Evolutionary conservation across 1,140 invertebrate genomes (phyloP).

Genomic region (Cotesia glomerata): DNA sequence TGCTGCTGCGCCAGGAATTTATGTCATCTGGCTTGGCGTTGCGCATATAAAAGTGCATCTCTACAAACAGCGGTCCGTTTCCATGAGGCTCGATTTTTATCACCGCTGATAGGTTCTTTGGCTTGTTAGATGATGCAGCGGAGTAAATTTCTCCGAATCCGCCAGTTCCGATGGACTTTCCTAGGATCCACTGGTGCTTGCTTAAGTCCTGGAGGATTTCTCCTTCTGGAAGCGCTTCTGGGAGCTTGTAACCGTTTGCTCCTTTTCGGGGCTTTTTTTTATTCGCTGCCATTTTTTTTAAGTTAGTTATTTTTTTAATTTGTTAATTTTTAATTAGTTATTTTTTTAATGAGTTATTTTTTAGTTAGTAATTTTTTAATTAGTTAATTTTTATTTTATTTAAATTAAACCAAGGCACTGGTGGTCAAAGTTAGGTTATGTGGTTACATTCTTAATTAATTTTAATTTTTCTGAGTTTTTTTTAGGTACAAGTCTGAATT

Average conservation of each 20-base stretch:
- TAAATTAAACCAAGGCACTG: too few species aligned
- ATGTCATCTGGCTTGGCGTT: constrained; percentile 83
- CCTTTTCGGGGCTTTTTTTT: constrained; percentile 64
- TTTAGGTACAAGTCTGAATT: too few species aligned
- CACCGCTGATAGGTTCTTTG: constrained; percentile 62
- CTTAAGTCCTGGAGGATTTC: constrained; percentile 77
- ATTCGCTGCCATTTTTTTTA: constrained; percentile 44
- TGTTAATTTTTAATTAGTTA: too few species aligned
- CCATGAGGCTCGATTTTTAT: constrained; percentile 88
- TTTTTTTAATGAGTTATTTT: too few species aligned
- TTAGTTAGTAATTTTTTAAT: background rate
- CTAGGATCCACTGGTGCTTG: constrained; percentile 83
- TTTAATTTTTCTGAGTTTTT: too few species aligned
- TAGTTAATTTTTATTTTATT: too few species aligned
- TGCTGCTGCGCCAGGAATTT: constrained; percentile 74
- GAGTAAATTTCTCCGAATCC: constrained; percentile 94
- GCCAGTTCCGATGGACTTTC: constrained; percentile 86
- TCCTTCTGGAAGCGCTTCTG: constrained; percentile 77
- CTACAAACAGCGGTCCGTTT: constrained; percentile 94
- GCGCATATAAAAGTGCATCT: constrained; percentile 93
- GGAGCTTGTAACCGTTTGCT: constrained; percentile 74
- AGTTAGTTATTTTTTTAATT: too few species aligned
- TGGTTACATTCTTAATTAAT: too few species aligned
- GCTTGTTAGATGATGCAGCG: constrained; percentile 62
- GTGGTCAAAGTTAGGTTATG: too few species aligned